Evolutionary conservation across 2,113 vertebrate genomes (phyloP).

Genomic region (Bettongia penicillata): DNA sequence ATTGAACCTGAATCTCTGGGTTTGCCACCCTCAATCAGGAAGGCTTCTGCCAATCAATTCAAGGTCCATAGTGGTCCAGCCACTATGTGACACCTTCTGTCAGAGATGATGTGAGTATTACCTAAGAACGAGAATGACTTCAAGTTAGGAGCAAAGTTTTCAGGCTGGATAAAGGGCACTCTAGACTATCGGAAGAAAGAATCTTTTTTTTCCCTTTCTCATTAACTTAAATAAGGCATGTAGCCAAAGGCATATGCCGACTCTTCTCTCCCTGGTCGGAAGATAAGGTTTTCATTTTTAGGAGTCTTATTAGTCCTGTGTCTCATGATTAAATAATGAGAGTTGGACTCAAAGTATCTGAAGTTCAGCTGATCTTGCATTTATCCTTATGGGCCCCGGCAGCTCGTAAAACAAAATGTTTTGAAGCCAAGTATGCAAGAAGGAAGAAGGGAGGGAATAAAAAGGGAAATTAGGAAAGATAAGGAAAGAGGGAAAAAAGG

Average conservation of each 20-base stretch:
- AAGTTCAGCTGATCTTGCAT: slow-evolving; percentile 87
- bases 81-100: background rate
- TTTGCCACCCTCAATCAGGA: background rate
- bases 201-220: slow-evolving; percentile 74
- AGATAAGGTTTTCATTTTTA: slow-evolving; percentile 81
- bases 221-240: slow-evolving; percentile 84
- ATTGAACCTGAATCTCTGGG: background rate
- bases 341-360: slow-evolving; percentile 78
- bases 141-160: slow-evolving; percentile 55
- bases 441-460: slow-evolving; percentile 50
- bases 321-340: slow-evolving; percentile 89
- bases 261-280: slow-evolving; percentile 75
- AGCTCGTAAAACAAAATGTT: slow-evolving; percentile 79
- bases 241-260: slow-evolving; percentile 83
- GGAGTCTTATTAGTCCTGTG: slow-evolving; percentile 82
- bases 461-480: slow-evolving; percentile 3
- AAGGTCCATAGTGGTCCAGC: background rate
- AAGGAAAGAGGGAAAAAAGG: background rate
- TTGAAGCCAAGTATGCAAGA: slow-evolving; percentile 70
- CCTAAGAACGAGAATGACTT: slow-evolving; percentile 35
- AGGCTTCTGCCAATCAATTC: slow-evolving; percentile 9
- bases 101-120: slow-evolving; percentile 5
- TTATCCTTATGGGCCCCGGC: slow-evolving; percentile 76
- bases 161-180: slow-evolving; percentile 42
- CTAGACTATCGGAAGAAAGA: slow-evolving; percentile 55